Conservation (phyloP, 2,797 vertebrate species). For the Ceryle rudis region DNA sequence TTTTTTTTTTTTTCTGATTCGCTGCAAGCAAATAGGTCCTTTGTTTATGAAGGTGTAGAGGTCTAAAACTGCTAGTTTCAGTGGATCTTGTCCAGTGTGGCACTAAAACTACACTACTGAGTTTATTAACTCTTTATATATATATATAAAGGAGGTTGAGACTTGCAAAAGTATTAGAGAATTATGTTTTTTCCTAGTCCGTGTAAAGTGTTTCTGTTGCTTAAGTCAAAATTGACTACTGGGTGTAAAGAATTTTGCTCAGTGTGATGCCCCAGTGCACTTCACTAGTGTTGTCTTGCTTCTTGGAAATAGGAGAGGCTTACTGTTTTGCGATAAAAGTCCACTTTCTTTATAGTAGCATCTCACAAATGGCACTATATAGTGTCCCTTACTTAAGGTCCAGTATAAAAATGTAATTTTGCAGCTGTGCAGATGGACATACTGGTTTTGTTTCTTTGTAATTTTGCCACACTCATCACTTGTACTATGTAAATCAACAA, state of each 20-base stretch:
- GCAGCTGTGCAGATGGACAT: neutral
- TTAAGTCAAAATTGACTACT: neutral
- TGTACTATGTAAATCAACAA: neutral
- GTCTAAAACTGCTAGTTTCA: neutral
- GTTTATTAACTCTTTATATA: neutral
- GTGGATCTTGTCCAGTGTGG: neutral
- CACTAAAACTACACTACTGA: neutral
- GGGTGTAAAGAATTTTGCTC: neutral
- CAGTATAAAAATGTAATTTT: neutral
- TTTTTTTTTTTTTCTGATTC: neutral
- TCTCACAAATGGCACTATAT: neutral
- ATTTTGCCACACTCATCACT: neutral
- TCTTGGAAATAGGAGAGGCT: neutral
- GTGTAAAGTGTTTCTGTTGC: neutral
- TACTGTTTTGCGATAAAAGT: neutral
- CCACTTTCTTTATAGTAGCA: neutral
- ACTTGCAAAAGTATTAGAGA: neutral
- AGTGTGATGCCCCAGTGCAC: neutral
- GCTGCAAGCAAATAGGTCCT: neutral
- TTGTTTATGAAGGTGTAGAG: neutral
- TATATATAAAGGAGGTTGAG: neutral
- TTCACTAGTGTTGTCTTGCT: neutral
- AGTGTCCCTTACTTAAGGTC: neutral
- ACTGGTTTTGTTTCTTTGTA: neutral
- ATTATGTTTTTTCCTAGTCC: neutral